Evolutionary conservation across 2,113 vertebrate genomes (phyloP).

Genomic region (Sylvia atricapilla): DNA sequence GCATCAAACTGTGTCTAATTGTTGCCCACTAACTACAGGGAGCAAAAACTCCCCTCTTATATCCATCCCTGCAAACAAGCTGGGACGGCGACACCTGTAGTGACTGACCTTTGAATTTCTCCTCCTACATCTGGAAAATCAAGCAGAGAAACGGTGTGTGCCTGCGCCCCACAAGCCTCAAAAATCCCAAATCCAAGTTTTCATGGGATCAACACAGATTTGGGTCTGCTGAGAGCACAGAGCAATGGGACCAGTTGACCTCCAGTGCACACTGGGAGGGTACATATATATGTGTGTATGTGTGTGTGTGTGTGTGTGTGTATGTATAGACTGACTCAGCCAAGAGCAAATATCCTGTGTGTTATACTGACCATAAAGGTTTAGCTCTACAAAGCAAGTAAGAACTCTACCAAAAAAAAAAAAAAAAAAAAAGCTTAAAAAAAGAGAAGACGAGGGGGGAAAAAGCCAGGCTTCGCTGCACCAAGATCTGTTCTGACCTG

Average conservation of each 20-base stretch:
- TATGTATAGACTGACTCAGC: rapidly evolving
- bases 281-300: rapidly evolving
- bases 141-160: not conserved
- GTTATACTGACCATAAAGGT: not conserved
- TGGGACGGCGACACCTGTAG: not conserved
- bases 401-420: not conserved
- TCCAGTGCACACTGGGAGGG: not conserved
- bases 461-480: not conserved
- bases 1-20: not conserved
- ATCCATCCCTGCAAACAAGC: not conserved
- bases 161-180: not conserved
- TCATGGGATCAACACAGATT: not conserved
- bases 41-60: not conserved
- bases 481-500: not conserved
- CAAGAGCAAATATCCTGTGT: not conserved
- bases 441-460: rapidly evolving
- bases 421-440: not conserved
- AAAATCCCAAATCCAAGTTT: not conserved
- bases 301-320: rapidly evolving
- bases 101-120: not conserved
- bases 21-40: not conserved
- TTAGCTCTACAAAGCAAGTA: not conserved
- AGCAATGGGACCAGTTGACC: not conserved
- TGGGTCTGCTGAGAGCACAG: not conserved
- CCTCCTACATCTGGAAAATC: not conserved